Evolutionary conservation across 2,113 vertebrate genomes (phyloP), one percentile per base, ranked within the genome.

Genomic region (Sula dactylatra): DNA sequence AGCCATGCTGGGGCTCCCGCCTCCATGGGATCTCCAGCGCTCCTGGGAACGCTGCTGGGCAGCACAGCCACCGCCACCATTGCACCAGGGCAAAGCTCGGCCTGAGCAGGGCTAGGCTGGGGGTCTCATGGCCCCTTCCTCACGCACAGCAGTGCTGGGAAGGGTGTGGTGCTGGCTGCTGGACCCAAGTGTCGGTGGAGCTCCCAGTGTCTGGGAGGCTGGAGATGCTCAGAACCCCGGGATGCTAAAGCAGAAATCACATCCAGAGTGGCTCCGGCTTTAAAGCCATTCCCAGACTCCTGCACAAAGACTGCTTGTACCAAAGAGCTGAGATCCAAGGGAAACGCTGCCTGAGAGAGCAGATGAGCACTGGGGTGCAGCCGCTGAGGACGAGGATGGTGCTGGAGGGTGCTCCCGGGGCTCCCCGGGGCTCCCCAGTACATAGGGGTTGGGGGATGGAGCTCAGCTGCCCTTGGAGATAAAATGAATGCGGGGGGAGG

Each of bases 141-240:
- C 2, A 0, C 2, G 5, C 78, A 4, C 44, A 40, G 70, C 55
- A n/a, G 34, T 1, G 1, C 47, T 65, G 64, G 71, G 64, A 66
- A 55, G 0, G 0, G 12, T 8, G 27, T 2, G 4, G 36, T 14
- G n/a, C 27, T 0, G 0, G 16, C 32, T 45, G 49, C 70, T 2
- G 4, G 26, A 22, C 36, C 29, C 50, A 7, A 38, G 34, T 0
- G 4, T 7, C 0, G 0, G 27, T 4, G 2, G 11, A 54, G 9
- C 9, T 36, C 32, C 7, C 0, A 0, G 31, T 36, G 74, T 11
- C 4, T 19, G 3, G 8, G 32, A 19, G 70, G 42, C 47, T 69
- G 62, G 49, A 2, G 50, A 22, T 15, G 44, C 70, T 44, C 56
- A 6, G 44, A 42, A 25, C 56, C 9, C 17, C 4, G 16, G 26